Base-by-base conservation (phyloP, 1,140 invertebrate genomes). In the Drosophila bocki region DNA sequence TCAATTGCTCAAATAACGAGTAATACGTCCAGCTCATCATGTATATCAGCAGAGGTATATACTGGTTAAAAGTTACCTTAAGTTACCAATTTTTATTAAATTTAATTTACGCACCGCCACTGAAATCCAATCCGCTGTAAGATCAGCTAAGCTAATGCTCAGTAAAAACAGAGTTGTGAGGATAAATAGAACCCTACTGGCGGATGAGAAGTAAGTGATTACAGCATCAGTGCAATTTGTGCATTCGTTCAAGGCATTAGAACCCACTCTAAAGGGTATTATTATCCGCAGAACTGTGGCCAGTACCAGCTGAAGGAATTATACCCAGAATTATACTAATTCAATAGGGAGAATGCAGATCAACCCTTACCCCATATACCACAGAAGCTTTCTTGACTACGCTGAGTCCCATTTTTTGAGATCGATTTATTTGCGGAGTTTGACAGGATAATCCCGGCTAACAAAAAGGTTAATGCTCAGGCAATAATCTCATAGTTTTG, bases 51-150 rank as follows among this genome's bases (percentile, higher is more conserved):
- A 81, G 9, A 0, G 78, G 78, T 32, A 85, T 15, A 37, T 63
- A 81, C 82, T 84, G 17, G 37, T 22, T 4, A 37, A 15, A 15
- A 19, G 3, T 12, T 17, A 5, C 12, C 8, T n/a, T 13, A 0
- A 7, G 9, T 53, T 26, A 26, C 9, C 1, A 22, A 19, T 12
- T 15, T 32, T 13, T n/a, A 9, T 9, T 4, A 7, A 15, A 9
- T 13, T 15, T 6, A 17, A 26, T 3, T 13, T 45, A 53, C 63
- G 13, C 41, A 84, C 82, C 60, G 51, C 47, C 11, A 61, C 13
- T 8, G 41, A 15, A n/a, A 75, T 62, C 82, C 74, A 85, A 26
- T 81, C 33, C 2, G 29, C 48, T 11, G 60, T 70, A 7, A 59
- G 1, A 4, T 50, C n/a, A 7, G 60, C 29, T 9, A 81, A 8